Evolutionary conservation across 2,797 vertebrate species (phyloP).

Genomic region (Dryobates pubescens): DNA sequence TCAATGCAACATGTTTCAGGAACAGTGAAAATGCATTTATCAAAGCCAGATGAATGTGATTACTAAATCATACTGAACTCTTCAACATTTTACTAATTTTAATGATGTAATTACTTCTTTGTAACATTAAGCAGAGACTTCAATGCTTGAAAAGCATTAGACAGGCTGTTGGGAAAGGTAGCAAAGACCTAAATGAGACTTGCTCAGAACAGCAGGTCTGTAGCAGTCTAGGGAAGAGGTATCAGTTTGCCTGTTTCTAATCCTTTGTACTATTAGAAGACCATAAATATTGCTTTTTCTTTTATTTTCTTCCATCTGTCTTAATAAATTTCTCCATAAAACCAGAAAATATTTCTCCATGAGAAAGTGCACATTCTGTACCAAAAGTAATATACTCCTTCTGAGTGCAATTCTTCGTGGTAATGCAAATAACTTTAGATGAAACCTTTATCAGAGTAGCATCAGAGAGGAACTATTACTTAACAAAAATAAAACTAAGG

Average conservation of each 20-base stretch:
- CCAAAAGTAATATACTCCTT: background rate
- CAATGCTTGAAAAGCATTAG: background rate
- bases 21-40: constrained; percentile 6
- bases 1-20: background rate
- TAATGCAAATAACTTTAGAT: background rate
- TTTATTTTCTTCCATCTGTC: background rate
- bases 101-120: background rate
- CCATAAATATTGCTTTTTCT: background rate
- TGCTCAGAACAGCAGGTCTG: background rate
- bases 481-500: background rate
- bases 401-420: background rate
- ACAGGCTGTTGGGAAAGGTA: background rate
- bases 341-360: background rate
- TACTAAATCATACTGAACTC: background rate
- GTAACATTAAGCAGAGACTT: background rate
- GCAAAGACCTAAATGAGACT: background rate
- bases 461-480: background rate
- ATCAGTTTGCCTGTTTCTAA: background rate
- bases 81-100: background rate
- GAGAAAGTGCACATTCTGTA: background rate
- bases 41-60: constrained; percentile 7
- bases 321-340: background rate
- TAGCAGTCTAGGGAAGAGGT: background rate
- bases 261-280: background rate
- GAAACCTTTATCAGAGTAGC: background rate